These are phyloP conservation scores for Aulostomus chinensis DNA, from an alignment of 2,797 vertebrate genomes.

Conservation along the genomic window DNA sequence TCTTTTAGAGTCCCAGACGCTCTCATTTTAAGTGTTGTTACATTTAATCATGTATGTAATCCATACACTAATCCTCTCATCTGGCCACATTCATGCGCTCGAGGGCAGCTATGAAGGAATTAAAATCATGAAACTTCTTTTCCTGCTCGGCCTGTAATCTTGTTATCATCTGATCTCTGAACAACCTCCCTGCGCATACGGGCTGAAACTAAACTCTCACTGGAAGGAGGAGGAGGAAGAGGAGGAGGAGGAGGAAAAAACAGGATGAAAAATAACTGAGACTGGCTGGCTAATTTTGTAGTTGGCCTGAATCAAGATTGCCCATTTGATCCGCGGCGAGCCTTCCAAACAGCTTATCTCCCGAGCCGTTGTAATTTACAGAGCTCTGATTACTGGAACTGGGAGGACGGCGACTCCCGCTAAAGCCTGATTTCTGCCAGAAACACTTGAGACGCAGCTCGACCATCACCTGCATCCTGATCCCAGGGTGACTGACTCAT, in stretches of 20 bases:
- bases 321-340: slow-evolving; percentile 55
- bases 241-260: neutral
- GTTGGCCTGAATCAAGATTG: slow-evolving; percentile 55
- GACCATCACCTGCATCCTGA: slow-evolving; percentile 25
- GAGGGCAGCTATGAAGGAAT: slow-evolving; percentile 46
- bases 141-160: slow-evolving; percentile 37
- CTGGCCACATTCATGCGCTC: slow-evolving; percentile 33
- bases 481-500: slow-evolving; percentile 19
- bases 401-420: slow-evolving; percentile 32
- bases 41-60: slow-evolving; percentile 58
- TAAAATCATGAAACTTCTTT: slow-evolving; percentile 63
- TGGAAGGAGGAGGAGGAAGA: slow-evolving; percentile 4
- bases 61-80: slow-evolving; percentile 56
- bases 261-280: slow-evolving; percentile 14
- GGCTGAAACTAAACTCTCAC: slow-evolving; percentile 47
- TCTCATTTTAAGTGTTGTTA: slow-evolving; percentile 43
- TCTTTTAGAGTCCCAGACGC: slow-evolving; percentile 18
- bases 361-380: slow-evolving; percentile 48
- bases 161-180: slow-evolving; percentile 59
- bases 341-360: slow-evolving; percentile 60
- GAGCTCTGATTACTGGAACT: slow-evolving; percentile 49
- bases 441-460: slow-evolving; percentile 21
- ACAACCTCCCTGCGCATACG: slow-evolving; percentile 25
- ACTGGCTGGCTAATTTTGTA: slow-evolving; percentile 44
- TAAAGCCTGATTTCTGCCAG: slow-evolving; percentile 33